These are phyloP conservation scores for Drosophila meridiana DNA, from an alignment of 2,888 invertebrate species.

Conservation along the genomic window DNA sequence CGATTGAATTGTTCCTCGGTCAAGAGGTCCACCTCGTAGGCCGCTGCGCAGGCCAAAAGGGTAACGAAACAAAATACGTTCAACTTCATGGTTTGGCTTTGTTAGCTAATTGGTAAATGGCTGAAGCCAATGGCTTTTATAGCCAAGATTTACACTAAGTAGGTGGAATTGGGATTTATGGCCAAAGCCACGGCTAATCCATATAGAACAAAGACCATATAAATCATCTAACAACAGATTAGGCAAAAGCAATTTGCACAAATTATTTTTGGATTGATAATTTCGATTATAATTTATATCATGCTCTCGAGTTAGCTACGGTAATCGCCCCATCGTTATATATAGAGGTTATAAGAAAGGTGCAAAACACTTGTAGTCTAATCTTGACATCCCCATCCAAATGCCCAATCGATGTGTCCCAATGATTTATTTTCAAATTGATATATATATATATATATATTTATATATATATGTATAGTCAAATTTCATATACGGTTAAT, in stretches of 20 bases:
- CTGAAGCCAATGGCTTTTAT: conserved; percentile 63
- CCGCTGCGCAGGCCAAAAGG: conserved; percentile 64
- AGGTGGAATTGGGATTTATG: too few species aligned
- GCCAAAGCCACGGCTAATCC: neutral
- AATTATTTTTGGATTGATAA: conserved; percentile 22
- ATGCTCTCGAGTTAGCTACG: conserved; percentile 26
- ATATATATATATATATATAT: neutral
- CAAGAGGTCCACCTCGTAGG: conserved; percentile 67
- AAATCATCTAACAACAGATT: conserved; percentile 10
- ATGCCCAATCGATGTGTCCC: conserved; percentile 32
- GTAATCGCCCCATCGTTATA: conserved; percentile 50
- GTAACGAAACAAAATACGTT: conserved; percentile 60
- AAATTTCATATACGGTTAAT: neutral
- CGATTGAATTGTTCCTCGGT: conserved; percentile 70
- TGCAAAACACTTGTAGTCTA: conserved; percentile 51
- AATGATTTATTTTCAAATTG: conserved; percentile 45
- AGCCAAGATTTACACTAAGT: conserved; percentile 29
- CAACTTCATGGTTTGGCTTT: conserved; percentile 59
- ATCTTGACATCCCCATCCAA: conserved; percentile 35
- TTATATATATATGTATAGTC: neutral
- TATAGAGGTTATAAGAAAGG: conserved; percentile 23
- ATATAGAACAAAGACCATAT: neutral
- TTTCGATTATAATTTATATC: conserved; percentile 35
- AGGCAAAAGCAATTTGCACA: neutral
- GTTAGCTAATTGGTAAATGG: conserved; percentile 32